Base-by-base conservation (phyloP, 2,113 vertebrate genomes). In the Arizona elegans region DNA sequence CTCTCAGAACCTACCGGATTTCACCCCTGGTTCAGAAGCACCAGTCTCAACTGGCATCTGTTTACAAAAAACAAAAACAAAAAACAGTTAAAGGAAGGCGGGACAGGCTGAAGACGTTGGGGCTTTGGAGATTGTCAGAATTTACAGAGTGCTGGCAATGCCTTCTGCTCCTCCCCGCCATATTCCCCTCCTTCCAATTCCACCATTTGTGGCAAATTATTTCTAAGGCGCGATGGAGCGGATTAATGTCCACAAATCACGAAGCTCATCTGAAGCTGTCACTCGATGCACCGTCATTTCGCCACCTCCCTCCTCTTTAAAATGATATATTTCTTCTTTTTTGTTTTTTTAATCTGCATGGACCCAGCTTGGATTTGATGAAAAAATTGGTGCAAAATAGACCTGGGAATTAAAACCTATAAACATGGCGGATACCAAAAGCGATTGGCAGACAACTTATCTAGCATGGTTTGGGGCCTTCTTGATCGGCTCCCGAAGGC, bases 161-260 rank as follows among this genome's bases (percentile, higher is more conserved):
- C 91, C 92, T 70, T 93, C 89, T 10, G 10, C 38, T 43, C 24
- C 87, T 47, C n/a, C 89, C 92, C 70, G 1, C 92, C 47, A 0
- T 47, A 19, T 15, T 15, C 6, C 52, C 7, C 58, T 23, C 62
- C 26, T 9, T 53, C 59, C 9, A 10, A 23, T 17, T 75, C 62
- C 86, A 6, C 47, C 8, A n/a, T 55, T 56, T 23, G 1, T 86
- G 62, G 53, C 12, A 88, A 93, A 81, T 87, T 75, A 91, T 94
- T 91, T 52, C 33, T 47, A 91, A 81, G 88, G 10, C 90, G 92
- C 75, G 0, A 1, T 52, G 23, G 92, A 85, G 81, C 5, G 21
- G 38, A 21, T 3, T 38, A 94, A 55, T 95, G 96, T 93, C 93
- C 90, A 92, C 56, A 94, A 95, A 91, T 89, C 55, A 59, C n/a